These are phyloP conservation scores for Pherbina coryleti DNA, from an alignment of 2,888 invertebrate genomes.

Conservation along the genomic window DNA sequence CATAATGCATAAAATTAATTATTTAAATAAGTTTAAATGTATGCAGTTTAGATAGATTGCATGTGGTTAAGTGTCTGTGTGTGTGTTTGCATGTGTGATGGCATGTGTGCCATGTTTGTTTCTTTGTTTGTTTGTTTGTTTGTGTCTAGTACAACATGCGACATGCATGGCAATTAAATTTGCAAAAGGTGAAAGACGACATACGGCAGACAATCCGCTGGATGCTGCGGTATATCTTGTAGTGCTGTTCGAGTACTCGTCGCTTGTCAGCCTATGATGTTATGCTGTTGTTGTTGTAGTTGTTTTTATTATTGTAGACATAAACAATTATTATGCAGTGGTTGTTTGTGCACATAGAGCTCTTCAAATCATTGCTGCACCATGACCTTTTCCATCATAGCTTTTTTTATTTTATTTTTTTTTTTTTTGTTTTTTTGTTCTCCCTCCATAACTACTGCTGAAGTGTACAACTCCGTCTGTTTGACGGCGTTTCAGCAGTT, in stretches of 20 bases:
- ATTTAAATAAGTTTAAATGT: background rate
- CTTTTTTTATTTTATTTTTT: too few relatives aligned
- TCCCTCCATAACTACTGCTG: background rate
- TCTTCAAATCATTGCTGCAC: background rate
- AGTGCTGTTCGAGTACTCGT: background rate
- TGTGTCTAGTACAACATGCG: background rate
- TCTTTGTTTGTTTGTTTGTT: background rate
- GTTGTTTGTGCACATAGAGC: background rate
- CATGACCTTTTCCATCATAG: constrained; percentile 27
- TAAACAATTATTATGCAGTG: background rate
- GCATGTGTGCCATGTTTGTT: background rate
- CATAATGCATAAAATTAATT: background rate
- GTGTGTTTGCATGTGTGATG: background rate
- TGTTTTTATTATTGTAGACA: background rate
- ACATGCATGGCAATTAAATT: constrained; percentile 11
- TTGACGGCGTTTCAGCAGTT: background rate
- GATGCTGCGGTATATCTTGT: background rate
- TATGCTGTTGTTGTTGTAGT: background rate
- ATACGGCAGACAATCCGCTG: background rate
- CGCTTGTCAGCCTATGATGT: background rate
- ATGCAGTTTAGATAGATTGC: background rate
- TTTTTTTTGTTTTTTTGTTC: too few relatives aligned
- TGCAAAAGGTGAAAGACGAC: constrained; percentile 18
- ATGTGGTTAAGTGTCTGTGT: background rate
- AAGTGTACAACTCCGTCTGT: background rate